phyloP scores from a whole-genome alignment of 2,888 invertebrate genomes.

The Caenorhabditis macrosperma region DNA sequence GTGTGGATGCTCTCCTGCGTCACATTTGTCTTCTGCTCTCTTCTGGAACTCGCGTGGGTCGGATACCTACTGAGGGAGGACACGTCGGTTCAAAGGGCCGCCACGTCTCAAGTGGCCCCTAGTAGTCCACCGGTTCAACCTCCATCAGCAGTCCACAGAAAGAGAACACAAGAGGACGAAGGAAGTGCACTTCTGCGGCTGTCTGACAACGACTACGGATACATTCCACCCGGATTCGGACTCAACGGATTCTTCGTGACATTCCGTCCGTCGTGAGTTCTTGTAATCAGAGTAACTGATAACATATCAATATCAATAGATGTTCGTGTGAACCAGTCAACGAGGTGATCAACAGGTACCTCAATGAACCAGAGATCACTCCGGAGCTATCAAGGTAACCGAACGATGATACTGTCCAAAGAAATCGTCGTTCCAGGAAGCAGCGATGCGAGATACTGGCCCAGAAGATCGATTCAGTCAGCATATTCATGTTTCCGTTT shows the following conservation, averaged over 20 bases:
- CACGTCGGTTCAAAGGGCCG: not conserved
- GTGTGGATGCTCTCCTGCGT: conserved; percentile 80
- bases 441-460: not conserved
- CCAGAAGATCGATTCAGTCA: not conserved
- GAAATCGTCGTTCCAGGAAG: not conserved
- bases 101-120: conserved; percentile 8
- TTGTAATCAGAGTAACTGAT: not conserved
- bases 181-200: conserved; percentile 66
- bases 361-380: not conserved
- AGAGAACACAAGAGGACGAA: conserved; percentile 61
- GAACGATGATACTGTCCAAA: not conserved
- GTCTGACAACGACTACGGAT: conserved; percentile 79
- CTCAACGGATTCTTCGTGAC: conserved; percentile 55
- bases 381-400: not conserved
- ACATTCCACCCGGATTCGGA: conserved; percentile 79
- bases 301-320: not conserved
- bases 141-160: conserved; percentile 45
- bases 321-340: not conserved
- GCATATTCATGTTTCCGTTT: not conserved
- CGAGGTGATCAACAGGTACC: not conserved
- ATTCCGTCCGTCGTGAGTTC: not conserved
- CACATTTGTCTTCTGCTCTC: conserved; percentile 80
- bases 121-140: conserved; percentile 16
- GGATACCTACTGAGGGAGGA: conserved; percentile 77
- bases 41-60: conserved; percentile 79